These are phyloP conservation scores for Carassius auratus DNA, from an alignment of 2,113 vertebrate genomes.

Conservation along the genomic window DNA sequence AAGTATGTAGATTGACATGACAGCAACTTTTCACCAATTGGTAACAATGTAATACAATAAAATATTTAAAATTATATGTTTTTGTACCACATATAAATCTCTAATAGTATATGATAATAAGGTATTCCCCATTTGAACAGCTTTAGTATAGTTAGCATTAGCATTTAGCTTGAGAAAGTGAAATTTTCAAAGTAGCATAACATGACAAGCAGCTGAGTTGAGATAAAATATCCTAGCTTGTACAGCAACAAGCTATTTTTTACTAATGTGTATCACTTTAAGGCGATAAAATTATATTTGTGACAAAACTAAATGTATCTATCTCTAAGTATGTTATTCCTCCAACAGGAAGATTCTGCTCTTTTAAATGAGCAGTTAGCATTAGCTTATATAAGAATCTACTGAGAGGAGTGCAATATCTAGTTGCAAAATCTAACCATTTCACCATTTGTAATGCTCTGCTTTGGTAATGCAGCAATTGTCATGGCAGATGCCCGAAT, in stretches of 20 bases:
- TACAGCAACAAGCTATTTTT: not conserved
- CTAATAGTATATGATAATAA: too few species aligned
- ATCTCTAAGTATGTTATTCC: not conserved
- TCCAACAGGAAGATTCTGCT: not conserved
- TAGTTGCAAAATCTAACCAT: too few species aligned
- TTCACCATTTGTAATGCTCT: too few species aligned
- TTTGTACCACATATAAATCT: too few species aligned
- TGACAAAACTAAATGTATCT: not conserved
- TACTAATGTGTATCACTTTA: not conserved
- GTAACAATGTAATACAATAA: too few species aligned
- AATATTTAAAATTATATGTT: too few species aligned
- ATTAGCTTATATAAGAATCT: not conserved
- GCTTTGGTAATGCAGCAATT: too few species aligned
- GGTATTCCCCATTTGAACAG: not conserved
- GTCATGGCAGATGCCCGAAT: too few species aligned
- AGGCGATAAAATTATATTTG: not conserved
- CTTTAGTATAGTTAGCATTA: not conserved
- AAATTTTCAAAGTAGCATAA: too few species aligned
- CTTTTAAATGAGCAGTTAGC: not conserved
- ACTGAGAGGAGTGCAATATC: not conserved
- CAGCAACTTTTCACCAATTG: not conserved
- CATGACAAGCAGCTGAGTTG: not conserved
- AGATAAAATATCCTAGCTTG: not conserved
- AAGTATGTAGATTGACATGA: not conserved
- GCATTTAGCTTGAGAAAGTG: not conserved